These are phyloP conservation scores for Falco punctatus DNA, from an alignment of 2,113 vertebrate genomes.

Conservation along the genomic window DNA sequence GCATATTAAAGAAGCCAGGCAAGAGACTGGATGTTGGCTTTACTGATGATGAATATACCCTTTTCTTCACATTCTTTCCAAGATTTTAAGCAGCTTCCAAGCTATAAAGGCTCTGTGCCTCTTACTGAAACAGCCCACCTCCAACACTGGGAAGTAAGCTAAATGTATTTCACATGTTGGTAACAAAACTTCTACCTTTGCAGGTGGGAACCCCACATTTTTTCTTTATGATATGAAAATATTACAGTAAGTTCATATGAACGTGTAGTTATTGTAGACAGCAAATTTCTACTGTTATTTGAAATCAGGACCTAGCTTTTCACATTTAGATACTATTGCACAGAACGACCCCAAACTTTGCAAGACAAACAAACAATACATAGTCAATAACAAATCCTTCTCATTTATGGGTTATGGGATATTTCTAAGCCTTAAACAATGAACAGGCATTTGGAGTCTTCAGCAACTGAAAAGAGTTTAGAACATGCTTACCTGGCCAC, in stretches of 20 bases:
- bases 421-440: neutral
- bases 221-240: neutral
- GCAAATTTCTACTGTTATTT: neutral
- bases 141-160: neutral
- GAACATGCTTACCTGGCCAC: conserved; percentile 87
- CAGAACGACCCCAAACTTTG: neutral
- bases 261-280: neutral
- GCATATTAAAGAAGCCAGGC: neutral
- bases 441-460: neutral
- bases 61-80: neutral
- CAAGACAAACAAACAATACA: neutral
- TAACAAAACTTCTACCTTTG: neutral
- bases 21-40: neutral
- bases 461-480: neutral
- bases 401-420: neutral
- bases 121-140: neutral
- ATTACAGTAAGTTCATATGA: neutral
- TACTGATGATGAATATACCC: neutral
- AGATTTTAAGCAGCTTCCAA: neutral
- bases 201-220: neutral
- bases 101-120: neutral
- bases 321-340: neutral
- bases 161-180: neutral
- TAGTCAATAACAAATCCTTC: neutral
- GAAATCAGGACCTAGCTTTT: neutral